Conservation (phyloP, 2,888 invertebrate genomes). For the Athrips mouffetella region DNA sequence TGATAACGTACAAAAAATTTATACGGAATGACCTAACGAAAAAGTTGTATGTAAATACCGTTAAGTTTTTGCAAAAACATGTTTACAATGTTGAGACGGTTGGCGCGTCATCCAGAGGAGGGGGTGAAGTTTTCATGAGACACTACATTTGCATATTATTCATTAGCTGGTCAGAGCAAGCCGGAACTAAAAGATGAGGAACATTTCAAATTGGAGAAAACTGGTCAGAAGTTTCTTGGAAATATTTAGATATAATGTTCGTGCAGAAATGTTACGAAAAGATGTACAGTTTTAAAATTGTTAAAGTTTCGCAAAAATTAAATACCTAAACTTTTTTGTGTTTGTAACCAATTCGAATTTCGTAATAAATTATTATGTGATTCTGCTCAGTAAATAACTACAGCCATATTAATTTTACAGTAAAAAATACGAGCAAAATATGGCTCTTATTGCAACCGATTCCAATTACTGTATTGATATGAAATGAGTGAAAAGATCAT, state of each 20-base stretch:
- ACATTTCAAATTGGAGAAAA: no score
- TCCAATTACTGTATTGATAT: not conserved
- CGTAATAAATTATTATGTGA: not conserved
- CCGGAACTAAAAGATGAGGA: not conserved
- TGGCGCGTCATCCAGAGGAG: no score
- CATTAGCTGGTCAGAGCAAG: constrained; percentile 43
- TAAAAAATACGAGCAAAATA: not conserved
- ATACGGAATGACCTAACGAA: no score
- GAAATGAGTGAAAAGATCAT: constrained; percentile 2
- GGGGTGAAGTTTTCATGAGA: constrained; percentile 59
- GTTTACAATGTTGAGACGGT: constrained; percentile 9
- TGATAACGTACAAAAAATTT: no score
- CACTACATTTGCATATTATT: constrained; percentile 69
- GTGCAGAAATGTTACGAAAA: no score
- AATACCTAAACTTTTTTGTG: no score
- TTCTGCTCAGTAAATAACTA: not conserved
- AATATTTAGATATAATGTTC: no score
- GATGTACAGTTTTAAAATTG: no score
- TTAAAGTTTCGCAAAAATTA: no score
- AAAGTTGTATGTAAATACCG: constrained; percentile 1
- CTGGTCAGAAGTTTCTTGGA: no score
- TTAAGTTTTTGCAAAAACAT: constrained; percentile 11
- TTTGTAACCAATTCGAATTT: no score
- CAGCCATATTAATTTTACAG: not conserved
- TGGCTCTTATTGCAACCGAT: not conserved